Evolutionary conservation across 2,888 invertebrate species (phyloP).

Genomic region (Drosophila niveifrons): DNA sequence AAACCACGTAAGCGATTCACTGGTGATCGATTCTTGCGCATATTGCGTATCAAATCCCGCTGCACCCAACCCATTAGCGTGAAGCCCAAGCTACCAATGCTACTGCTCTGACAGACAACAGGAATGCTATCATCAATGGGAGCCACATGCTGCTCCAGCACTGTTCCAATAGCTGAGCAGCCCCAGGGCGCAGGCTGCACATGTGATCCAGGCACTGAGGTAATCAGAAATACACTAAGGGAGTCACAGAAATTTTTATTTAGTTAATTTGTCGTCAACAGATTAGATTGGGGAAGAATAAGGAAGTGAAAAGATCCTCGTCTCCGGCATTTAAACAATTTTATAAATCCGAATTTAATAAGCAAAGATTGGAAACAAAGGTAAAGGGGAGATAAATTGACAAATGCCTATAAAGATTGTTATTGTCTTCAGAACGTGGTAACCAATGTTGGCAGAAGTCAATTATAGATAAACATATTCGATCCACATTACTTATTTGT

Average conservation of each 20-base stretch:
- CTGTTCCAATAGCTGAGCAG: conserved; percentile 2
- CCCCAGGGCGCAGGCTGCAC: conserved; percentile 6
- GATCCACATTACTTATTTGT: too few relatives aligned
- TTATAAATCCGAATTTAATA: too few relatives aligned
- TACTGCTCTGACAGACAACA: conserved; percentile 22
- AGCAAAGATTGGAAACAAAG: too few relatives aligned
- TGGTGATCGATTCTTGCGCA: not conserved
- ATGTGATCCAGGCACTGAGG: conserved; percentile 14
- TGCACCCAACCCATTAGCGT: conserved; percentile 2
- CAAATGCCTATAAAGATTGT: too few relatives aligned
- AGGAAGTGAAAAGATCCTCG: too few relatives aligned
- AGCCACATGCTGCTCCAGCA: not conserved
- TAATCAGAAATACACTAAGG: conserved; percentile 19
- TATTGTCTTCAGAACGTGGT: too few relatives aligned
- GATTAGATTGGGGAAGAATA: too few relatives aligned
- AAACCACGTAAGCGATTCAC: not conserved
- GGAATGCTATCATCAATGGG: conserved; percentile 18
- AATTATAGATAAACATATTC: too few relatives aligned
- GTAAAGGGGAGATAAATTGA: too few relatives aligned
- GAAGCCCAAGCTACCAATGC: conserved; percentile 8
- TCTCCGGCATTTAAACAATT: too few relatives aligned
- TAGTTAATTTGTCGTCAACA: too few relatives aligned
- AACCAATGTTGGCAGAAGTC: too few relatives aligned
- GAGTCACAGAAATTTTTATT: not conserved
- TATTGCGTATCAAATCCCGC: conserved; percentile 5